A percentile compares a stretch with the other conserved stretches of the same genome.
phyloP scores from a whole-genome alignment of 2,113 vertebrate species.

The Lonchura striata region DNA sequence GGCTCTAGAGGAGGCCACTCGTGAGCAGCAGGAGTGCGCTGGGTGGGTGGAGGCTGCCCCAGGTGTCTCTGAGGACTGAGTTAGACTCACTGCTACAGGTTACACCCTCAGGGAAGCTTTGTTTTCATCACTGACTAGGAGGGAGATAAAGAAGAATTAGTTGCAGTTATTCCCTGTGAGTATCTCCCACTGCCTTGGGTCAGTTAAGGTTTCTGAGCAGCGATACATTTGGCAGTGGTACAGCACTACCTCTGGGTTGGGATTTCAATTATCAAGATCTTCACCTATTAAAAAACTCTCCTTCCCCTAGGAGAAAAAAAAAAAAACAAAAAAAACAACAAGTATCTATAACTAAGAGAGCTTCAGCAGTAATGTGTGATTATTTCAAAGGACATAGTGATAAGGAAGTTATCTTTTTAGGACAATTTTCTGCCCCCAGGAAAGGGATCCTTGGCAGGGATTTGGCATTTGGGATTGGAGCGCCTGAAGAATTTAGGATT shows the following conservation, averaged over 20 bases:
- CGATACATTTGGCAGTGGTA: not conserved
- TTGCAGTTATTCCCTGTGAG: not conserved
- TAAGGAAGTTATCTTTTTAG: not conserved
- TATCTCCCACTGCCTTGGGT: not conserved
- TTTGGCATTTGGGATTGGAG: not conserved
- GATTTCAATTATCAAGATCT: not conserved
- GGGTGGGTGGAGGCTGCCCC: not conserved
- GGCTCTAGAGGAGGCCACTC: accelerated
- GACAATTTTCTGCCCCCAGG: not conserved
- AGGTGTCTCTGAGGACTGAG: not conserved
- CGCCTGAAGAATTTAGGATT: not conserved
- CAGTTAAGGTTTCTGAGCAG: not conserved
- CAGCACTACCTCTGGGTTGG: not conserved
- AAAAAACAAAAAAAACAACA: not conserved
- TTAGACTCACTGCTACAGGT: not conserved
- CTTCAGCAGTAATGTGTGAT: not conserved
- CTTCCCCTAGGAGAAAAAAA: not conserved
- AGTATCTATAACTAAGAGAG: not conserved
- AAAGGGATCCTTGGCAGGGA: not conserved
- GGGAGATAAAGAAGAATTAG: not conserved
- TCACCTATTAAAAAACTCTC: not conserved
- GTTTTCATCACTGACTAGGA: not conserved
- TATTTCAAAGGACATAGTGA: not conserved
- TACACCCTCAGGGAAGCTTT: not conserved
- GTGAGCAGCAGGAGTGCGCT: not conserved